Evolutionary conservation across 2,888 invertebrate species (phyloP), one percentile per base, ranked within the genome.

Genomic region (Diadegma fenestrale): DNA sequence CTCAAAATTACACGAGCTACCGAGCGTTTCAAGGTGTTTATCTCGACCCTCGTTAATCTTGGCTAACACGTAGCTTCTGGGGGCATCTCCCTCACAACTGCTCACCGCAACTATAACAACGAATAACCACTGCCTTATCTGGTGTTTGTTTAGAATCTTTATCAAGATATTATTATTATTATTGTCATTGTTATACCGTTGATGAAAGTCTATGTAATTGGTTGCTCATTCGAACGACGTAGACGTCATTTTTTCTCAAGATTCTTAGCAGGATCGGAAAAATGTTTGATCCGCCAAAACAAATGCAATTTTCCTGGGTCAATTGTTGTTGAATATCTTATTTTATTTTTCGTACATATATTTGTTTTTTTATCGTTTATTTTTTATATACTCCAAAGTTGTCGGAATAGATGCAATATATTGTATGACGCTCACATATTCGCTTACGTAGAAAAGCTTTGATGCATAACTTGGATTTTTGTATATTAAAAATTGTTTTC

Each of bases 31-130:
- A 77, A 77, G 78, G 69, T n/a, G n/a, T 76, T 73, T 86, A 85
- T 88, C 86, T 86, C 81, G 79, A 86, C 90, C 90, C 91, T 90
- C 83, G 88, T 88, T 91, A 92, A 90, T 89, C 91, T 94, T 93
- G 92, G 94, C 94, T 93, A 94, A 93, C 93, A 93, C 93, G 94
- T 94, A 94, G 93, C 93, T 94, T 93, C 93, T 91, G 93, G 92
- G 94, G 93, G 93, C 91, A 91, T 92, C 91, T 92, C 93, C 93
- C 93, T 93, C 94, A 93, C 93, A 89, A 93, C 93, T 93, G 93
- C 93, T 93, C 94, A 94, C 94, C 94, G 93, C 94, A 94, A 94
- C 94, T 94, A 94, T 94, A 94, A 94, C 94, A 93, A 92, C 92
- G 92, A 93, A 94, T 94, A 94, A 94, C 93, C 93, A 93, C 93